phyloP scores from a whole-genome alignment of 2,888 invertebrate genomes.

The Scaptomyza flava region DNA sequence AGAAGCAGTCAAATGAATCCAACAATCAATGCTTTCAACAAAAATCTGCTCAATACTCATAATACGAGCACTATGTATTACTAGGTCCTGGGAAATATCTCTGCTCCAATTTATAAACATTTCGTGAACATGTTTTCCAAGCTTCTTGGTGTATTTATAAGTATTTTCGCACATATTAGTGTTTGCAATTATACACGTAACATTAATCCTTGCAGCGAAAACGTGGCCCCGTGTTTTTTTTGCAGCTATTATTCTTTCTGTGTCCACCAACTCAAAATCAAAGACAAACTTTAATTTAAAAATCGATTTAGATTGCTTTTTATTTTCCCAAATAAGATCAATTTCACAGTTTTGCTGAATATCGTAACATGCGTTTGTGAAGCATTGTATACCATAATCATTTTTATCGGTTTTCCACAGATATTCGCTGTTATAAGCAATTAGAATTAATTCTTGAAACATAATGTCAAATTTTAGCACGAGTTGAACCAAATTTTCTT shows the following conservation, averaged over 20 bases:
- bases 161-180: conserved; percentile 29
- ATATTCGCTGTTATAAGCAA: conserved; percentile 86
- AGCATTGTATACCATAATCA: conserved; percentile 86
- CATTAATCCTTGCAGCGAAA: conserved; percentile 78
- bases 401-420: conserved; percentile 84
- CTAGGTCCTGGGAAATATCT: conserved; percentile 37
- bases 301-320: conserved; percentile 77
- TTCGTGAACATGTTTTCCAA: conserved; percentile 44
- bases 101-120: conserved; percentile 25
- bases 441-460: conserved; percentile 82
- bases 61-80: conserved; percentile 85
- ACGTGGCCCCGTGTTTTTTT: conserved; percentile 74
- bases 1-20: conserved; percentile 71
- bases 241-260: conserved; percentile 86
- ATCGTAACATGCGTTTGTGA: conserved; percentile 86
- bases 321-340: conserved; percentile 80
- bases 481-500: conserved; percentile 56
- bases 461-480: conserved; percentile 57
- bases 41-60: conserved; percentile 85
- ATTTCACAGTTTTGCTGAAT: conserved; percentile 85
- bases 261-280: conserved; percentile 85
- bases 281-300: conserved; percentile 85
- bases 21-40: conserved; percentile 44
- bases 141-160: conserved; percentile 45
- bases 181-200: conserved; percentile 58